These are phyloP conservation scores for Blennius ocellaris DNA, from an alignment of 2,113 vertebrate species.

Conservation along the genomic window DNA sequence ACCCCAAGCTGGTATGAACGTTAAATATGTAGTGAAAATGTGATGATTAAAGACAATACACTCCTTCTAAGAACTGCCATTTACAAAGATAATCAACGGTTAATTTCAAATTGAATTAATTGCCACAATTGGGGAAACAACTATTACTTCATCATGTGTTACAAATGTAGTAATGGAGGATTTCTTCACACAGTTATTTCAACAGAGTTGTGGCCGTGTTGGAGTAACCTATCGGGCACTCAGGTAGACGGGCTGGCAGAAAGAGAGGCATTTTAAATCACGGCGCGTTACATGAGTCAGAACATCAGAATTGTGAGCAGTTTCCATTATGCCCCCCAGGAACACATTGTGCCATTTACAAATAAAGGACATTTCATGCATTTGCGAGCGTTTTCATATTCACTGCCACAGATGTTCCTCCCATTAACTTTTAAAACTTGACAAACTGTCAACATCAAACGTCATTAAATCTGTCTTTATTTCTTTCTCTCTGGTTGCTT, in stretches of 20 bases:
- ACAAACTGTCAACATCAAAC: constrained; percentile 13
- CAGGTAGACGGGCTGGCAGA: constrained; percentile 19
- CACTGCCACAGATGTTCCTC: constrained; percentile 32
- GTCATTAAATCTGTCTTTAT: constrained; percentile 15
- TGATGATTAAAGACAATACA: constrained; percentile 48
- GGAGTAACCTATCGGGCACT: constrained; percentile 17
- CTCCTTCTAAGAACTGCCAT: constrained; percentile 24
- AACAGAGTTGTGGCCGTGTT: constrained; percentile 8
- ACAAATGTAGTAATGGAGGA: no score
- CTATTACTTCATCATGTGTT: neutral
- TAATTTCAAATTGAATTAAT: constrained; percentile 32
- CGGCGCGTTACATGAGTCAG: constrained; percentile 29
- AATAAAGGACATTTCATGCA: constrained; percentile 5
- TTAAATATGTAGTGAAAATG: constrained; percentile 35
- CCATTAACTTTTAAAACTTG: constrained; percentile 11
- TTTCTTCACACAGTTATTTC: constrained; percentile 3
- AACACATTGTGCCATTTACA: constrained; percentile 23
- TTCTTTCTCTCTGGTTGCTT: neutral
- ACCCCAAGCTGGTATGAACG: constrained; percentile 42
- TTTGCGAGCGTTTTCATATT: constrained; percentile 19
- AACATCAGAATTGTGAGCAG: constrained; percentile 12
- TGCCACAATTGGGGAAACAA: neutral
- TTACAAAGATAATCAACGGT: constrained; percentile 32
- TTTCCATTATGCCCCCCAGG: constrained; percentile 12
- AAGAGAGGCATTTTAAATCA: constrained; percentile 31